These are phyloP conservation scores for Tupiocoris notatus DNA, from an alignment of 2,888 invertebrate species.

Conservation along the genomic window DNA sequence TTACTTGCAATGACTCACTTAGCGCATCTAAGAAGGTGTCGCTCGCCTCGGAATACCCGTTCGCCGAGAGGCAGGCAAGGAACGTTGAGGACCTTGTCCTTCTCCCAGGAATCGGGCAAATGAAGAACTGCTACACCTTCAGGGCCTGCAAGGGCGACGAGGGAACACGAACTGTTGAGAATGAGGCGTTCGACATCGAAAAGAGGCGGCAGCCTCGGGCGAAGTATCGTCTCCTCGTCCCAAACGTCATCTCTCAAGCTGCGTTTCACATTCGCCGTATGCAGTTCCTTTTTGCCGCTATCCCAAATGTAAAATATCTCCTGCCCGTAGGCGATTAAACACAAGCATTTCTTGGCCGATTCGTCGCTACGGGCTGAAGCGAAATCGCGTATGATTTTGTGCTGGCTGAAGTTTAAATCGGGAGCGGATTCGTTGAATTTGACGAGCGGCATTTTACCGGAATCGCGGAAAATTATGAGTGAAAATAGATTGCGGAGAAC, in stretches of 20 bases:
- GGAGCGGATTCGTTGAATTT: background rate
- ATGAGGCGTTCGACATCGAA: conserved; percentile 68
- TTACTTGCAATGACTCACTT: no score
- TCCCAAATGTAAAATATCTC: conserved; percentile 70
- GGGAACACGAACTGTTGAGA: conserved; percentile 65
- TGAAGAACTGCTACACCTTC: conserved; percentile 69
- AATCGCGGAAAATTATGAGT: background rate
- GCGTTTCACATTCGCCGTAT: conserved; percentile 55
- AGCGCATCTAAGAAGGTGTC: conserved; percentile 66
- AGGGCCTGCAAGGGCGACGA: conserved; percentile 68
- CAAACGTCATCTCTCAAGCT: conserved; percentile 33
- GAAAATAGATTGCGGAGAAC: background rate
- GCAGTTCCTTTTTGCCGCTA: conserved; percentile 63
- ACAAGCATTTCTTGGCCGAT: conserved; percentile 27
- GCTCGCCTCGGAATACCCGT: conserved; percentile 41
- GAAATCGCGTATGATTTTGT: conserved; percentile 26
- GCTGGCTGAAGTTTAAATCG: conserved; percentile 9
- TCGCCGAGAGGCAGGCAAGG: conserved; percentile 52
- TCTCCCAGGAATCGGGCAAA: conserved; percentile 70
- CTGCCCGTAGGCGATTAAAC: conserved; percentile 60
- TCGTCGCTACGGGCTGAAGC: conserved; percentile 15
- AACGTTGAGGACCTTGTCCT: conserved; percentile 67
- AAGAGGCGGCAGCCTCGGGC: conserved; percentile 66
- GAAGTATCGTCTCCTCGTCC: conserved; percentile 56
- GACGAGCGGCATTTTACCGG: background rate